Evolutionary conservation across 2,888 invertebrate genomes (phyloP).

Genomic region (Sisyra nigra): DNA sequence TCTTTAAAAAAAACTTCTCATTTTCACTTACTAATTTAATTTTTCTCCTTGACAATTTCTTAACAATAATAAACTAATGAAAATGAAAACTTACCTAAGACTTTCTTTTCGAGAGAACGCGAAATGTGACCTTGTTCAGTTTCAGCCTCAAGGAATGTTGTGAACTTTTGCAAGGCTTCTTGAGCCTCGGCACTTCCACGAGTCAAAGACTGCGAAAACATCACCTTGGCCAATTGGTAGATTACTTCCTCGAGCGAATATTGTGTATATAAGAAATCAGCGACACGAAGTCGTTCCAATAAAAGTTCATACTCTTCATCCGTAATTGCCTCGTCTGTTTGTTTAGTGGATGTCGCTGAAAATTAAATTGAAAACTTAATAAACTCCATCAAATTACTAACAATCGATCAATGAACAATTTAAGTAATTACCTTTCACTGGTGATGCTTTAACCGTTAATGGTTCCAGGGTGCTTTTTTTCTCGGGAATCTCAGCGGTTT

Average conservation of each 20-base stretch:
- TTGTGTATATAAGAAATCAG: constrained; percentile 57
- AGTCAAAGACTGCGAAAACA: constrained; percentile 60
- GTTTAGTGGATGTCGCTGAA: constrained; percentile 2
- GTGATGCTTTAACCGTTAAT: no score
- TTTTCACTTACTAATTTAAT: no score
- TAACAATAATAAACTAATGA: no score
- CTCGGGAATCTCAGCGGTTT: no score
- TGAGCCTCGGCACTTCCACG: constrained; percentile 54
- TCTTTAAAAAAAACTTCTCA: no score
- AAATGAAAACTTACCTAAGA: constrained; percentile 38
- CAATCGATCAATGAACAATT: background rate
- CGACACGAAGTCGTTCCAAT: constrained; percentile 48
- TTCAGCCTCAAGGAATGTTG: constrained; percentile 54
- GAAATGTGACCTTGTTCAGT: constrained; percentile 59
- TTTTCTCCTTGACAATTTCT: no score
- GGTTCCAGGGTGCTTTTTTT: no score
- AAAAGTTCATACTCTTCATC: constrained; percentile 47
- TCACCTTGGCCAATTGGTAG: constrained; percentile 65
- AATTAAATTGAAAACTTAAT: background rate
- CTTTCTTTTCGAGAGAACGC: constrained; percentile 57
- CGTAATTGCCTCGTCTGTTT: constrained; percentile 4
- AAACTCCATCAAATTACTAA: background rate
- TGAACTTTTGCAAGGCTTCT: constrained; percentile 55
- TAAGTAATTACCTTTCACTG: background rate
- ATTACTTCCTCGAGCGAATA: constrained; percentile 65